These are phyloP conservation scores for Nomia melanderi DNA, from an alignment of 1,140 invertebrate genomes.

Conservation along the genomic window DNA sequence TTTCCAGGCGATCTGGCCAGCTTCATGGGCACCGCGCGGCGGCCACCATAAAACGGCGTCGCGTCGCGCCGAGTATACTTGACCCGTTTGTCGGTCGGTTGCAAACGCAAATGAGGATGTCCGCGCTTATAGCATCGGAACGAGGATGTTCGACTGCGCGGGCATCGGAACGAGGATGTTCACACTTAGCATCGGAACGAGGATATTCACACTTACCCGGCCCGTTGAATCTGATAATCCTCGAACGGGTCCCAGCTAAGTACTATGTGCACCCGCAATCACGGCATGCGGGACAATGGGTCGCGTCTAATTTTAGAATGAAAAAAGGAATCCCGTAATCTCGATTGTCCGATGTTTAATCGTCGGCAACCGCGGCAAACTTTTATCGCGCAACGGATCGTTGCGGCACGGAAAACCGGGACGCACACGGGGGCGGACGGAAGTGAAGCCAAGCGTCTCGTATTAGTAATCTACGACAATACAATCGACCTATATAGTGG, in stretches of 20 bases:
- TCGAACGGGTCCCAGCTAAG: background rate
- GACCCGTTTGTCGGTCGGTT: slow-evolving; percentile 25
- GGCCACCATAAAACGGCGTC: slow-evolving; percentile 2
- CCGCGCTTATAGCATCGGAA: slow-evolving; percentile 29
- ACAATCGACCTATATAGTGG: slow-evolving; percentile 57
- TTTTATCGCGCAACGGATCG: slow-evolving; percentile 20
- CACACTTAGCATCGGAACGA: slow-evolving; percentile 34
- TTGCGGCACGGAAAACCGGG: slow-evolving; percentile 31
- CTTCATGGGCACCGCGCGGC: background rate
- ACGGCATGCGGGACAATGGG: slow-evolving; percentile 28
- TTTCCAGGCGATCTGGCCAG: background rate
- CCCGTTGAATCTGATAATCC: slow-evolving; percentile 44
- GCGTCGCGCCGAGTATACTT: slow-evolving; percentile 32
- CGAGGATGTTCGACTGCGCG: no score
- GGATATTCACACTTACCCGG: slow-evolving; percentile 16
- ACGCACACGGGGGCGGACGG: slow-evolving; percentile 36
- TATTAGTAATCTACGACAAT: slow-evolving; percentile 59
- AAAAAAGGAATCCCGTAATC: background rate
- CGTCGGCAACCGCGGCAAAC: background rate
- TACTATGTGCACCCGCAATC: slow-evolving; percentile 1
- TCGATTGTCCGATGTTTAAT: slow-evolving; percentile 20
- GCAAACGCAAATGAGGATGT: slow-evolving; percentile 45
- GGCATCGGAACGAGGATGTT: slow-evolving; percentile 37
- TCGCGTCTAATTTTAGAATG: slow-evolving; percentile 39
- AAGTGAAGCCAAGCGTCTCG: slow-evolving; percentile 64